Evolutionary conservation across 2,888 invertebrate genomes (phyloP).

Genomic region (Ceriagrion tenellum): DNA sequence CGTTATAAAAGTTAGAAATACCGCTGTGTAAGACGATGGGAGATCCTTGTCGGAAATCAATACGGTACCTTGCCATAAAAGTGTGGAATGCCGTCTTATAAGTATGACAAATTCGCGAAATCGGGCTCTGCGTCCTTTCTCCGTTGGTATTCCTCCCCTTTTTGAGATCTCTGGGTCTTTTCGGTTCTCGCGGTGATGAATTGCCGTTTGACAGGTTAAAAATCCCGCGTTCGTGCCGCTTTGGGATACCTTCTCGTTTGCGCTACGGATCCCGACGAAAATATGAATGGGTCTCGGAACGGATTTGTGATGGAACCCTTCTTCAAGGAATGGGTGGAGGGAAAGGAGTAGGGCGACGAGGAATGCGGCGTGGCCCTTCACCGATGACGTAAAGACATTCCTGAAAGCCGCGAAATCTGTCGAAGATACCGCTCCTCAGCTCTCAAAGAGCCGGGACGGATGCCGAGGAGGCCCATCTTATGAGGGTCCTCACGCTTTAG

Average conservation of each 20-base stretch:
- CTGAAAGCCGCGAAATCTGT: not conserved
- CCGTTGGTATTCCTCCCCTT: not conserved
- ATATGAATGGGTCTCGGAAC: not conserved
- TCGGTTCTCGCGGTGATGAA: not conserved
- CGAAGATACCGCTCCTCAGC: not conserved
- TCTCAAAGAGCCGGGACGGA: not conserved
- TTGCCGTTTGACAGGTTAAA: not conserved
- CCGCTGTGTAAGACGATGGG: no score
- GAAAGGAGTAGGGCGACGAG: not conserved
- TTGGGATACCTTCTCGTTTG: not conserved
- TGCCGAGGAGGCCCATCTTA: not conserved
- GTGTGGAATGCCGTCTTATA: not conserved
- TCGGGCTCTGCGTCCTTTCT: not conserved
- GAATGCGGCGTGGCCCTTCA: not conserved
- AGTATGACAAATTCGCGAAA: not conserved
- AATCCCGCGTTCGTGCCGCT: not conserved
- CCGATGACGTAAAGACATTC: not conserved
- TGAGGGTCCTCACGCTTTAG: not conserved
- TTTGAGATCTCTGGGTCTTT: not conserved
- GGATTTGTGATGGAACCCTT: not conserved
- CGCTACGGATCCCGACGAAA: not conserved
- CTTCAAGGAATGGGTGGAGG: no score
- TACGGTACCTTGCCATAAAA: not conserved
- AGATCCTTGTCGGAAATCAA: no score
- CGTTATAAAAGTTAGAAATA: no score